Evolutionary conservation across 2,888 invertebrate genomes (phyloP), one percentile per base, ranked within the genome.

Genomic region (Caenorhabditis japonica): DNA sequence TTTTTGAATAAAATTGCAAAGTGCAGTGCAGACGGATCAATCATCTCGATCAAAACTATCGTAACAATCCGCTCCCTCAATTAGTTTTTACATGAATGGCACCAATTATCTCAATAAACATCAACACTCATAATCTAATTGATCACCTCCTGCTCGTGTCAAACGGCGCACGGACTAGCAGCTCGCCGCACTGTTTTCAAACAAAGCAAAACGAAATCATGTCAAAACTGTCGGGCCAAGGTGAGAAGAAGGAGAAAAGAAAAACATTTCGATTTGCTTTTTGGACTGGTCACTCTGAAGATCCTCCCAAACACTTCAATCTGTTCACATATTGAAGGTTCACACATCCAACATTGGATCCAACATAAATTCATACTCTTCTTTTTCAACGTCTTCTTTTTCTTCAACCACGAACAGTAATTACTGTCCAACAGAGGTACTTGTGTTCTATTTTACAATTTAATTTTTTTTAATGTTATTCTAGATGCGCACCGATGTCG

Each of bases 401-500:
- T 23, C 38, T 7, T 17, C 23, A 30, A 33, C 30, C 21, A 23
- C 62, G 25, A 39, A 46, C 30, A 69, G 55, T 71, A 62, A 58
- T 62, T 71, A 71, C 55, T 71, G 71, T 64, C 71, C 71, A 10
- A 64, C 33, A 51, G 71, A 71, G 62, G 71, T 64, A 13, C 5
- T 47, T 46, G 10, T 51, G 4, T 21, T 7, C 4, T 21, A 17
- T 38, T 23, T 33, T 12, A 19, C 17, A 19, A 17, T 13, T 34
- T 15, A 25, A 13, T 4, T 21, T 12, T 21, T 15, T 13, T 25
- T 19, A 38, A 10, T 5, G 41, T 8, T 39, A 13, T 68, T 59
- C 13, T 43, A 71, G 71, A 71, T 71, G 71, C 71, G 71, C 44
- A 47, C 58, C 59, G 71, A 71, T 52, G 58, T 71, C 7, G 71